phyloP scores from a whole-genome alignment of 2,888 invertebrate species.

The Sphaerophoria rueppellii region DNA sequence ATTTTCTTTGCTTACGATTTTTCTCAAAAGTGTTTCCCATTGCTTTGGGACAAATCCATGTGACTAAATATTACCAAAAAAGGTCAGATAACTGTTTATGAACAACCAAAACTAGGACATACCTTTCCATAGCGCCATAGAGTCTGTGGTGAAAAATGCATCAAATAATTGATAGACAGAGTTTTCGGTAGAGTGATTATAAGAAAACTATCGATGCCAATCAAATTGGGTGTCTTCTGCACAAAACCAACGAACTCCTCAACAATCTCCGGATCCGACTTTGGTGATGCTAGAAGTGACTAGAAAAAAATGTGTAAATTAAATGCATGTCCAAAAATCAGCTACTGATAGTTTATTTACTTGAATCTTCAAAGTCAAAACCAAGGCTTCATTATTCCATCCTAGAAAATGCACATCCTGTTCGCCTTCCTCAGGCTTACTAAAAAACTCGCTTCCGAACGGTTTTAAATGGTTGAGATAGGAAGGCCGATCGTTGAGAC shows the following conservation, averaged over 20 bases:
- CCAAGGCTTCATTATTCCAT: conserved; percentile 79
- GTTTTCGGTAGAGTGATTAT: conserved; percentile 83
- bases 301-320: conserved; percentile 29
- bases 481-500: conserved; percentile 79
- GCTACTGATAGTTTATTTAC: conserved; percentile 49
- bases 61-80: conserved; percentile 75
- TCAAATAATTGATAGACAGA: conserved; percentile 83
- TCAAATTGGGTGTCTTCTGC: conserved; percentile 83
- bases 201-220: conserved; percentile 84
- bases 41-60: conserved; percentile 80
- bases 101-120: conserved; percentile 29
- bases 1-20: conserved; percentile 79
- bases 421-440: conserved; percentile 79
- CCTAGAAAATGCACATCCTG: conserved; percentile 79
- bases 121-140: conserved; percentile 87
- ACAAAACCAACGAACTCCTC: conserved; percentile 86
- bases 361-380: conserved; percentile 79
- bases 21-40: conserved; percentile 80
- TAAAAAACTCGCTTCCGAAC: conserved; percentile 79
- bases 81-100: background rate
- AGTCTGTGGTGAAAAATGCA: conserved; percentile 85
- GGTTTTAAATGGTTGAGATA: conserved; percentile 81
- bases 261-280: conserved; percentile 80
- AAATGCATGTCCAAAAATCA: background rate
- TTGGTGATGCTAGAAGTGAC: conserved; percentile 84